Conservation (phyloP, 2,113 vertebrate species). For the Pomatorhinus ruficollis region DNA sequence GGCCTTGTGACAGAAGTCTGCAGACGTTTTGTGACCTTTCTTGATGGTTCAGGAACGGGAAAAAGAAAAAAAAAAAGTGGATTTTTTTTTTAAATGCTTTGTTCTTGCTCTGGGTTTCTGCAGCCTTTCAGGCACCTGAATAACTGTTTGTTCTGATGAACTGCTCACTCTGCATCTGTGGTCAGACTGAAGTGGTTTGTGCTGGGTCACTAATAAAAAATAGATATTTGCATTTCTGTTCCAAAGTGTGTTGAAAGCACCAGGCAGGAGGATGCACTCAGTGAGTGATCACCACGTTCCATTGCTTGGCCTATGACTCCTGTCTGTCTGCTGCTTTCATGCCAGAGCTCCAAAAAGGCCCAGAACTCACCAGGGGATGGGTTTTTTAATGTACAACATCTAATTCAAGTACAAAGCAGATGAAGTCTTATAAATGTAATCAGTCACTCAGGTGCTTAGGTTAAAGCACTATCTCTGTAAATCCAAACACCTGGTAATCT, state of each 20-base stretch:
- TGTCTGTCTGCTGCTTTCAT: background rate
- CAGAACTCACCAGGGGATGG: background rate
- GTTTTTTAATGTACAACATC: background rate
- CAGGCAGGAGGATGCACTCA: fast-evolving
- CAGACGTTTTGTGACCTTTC: background rate
- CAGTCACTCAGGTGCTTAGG: background rate
- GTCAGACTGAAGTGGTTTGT: background rate
- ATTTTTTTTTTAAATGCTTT: background rate
- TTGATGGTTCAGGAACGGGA: background rate
- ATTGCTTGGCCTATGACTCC: background rate
- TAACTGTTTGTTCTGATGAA: background rate
- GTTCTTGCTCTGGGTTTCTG: background rate
- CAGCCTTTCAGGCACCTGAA: background rate
- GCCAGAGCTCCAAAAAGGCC: background rate
- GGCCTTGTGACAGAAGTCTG: background rate
- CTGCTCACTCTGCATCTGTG: background rate
- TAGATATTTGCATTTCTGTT: background rate
- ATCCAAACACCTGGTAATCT: background rate
- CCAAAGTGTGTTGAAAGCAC: background rate
- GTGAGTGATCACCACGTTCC: background rate
- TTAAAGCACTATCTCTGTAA: background rate
- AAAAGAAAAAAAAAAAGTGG: too few relatives aligned
- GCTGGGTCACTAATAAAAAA: background rate
- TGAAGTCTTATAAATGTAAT: background rate
- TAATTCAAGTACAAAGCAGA: background rate